Evolutionary conservation across 2,113 vertebrate species (phyloP).

Genomic region (Podarcis muralis): DNA sequence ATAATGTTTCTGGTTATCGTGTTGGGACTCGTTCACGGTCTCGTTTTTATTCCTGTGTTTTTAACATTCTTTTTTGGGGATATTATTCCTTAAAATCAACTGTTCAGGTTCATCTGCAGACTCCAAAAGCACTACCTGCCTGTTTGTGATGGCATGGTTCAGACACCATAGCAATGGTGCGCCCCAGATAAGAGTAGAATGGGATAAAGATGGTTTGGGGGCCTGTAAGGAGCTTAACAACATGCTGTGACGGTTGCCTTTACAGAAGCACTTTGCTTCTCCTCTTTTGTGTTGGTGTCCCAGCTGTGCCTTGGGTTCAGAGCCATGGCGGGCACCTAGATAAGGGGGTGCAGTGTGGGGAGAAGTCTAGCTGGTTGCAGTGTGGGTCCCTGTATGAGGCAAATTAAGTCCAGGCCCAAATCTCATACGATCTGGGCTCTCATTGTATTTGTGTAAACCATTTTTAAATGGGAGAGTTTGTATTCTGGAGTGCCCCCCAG

Average conservation of each 20-base stretch:
- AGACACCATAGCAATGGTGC: neutral
- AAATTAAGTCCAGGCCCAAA: neutral
- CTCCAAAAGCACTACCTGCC: neutral
- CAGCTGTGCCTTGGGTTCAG: neutral
- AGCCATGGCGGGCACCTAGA: neutral
- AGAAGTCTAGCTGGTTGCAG: neutral
- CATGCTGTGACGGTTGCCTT: neutral
- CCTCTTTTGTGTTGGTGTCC: neutral
- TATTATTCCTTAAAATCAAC: neutral
- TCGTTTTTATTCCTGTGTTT: conserved; percentile 80
- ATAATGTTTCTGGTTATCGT: conserved; percentile 77
- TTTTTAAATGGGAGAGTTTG: neutral
- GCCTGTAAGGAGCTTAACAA: neutral
- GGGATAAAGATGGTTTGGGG: neutral
- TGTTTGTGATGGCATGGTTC: neutral
- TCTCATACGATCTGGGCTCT: neutral
- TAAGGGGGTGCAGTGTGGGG: neutral
- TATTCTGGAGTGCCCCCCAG: neutral
- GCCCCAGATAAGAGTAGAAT: neutral
- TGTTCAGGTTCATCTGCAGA: neutral
- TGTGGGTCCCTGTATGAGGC: neutral
- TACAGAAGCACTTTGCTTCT: neutral
- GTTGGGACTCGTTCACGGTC: conserved; percentile 74
- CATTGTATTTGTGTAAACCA: neutral
- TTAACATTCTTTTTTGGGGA: conserved; percentile 65